Evolutionary conservation across 2,888 invertebrate genomes (phyloP).

Genomic region (Chymomyza procnemis): DNA sequence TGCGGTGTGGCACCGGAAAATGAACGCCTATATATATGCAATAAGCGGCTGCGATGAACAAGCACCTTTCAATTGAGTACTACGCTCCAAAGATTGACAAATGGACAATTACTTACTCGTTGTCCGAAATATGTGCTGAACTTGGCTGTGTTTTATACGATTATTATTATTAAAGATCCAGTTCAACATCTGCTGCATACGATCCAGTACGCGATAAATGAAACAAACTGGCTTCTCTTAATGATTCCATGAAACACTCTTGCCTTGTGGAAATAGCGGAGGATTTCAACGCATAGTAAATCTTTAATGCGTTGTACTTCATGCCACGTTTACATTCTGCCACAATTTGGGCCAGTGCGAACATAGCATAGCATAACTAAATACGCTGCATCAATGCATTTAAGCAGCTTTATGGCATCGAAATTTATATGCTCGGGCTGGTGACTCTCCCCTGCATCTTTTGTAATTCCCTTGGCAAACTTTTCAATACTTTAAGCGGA

Average conservation of each 20-base stretch:
- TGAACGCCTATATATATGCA: slow-evolving; percentile 94
- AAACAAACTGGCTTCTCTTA: too few species aligned
- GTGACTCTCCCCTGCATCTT: slow-evolving; percentile 20
- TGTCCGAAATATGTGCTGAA: background rate
- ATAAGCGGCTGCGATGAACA: slow-evolving; percentile 86
- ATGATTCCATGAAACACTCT: too few species aligned
- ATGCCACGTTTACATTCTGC: too few species aligned
- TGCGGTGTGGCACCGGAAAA: slow-evolving; percentile 93
- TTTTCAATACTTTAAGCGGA: slow-evolving; percentile 30
- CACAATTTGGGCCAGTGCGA: too few species aligned
- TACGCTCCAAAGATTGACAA: background rate
- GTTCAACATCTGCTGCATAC: too few species aligned
- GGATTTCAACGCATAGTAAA: too few species aligned
- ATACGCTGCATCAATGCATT: slow-evolving; percentile 65
- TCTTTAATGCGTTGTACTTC: too few species aligned
- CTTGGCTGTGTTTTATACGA: background rate
- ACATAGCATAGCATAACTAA: slow-evolving; percentile 28
- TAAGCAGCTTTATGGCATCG: slow-evolving; percentile 66
- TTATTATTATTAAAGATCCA: too few species aligned
- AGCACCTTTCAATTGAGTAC: background rate
- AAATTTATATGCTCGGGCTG: slow-evolving; percentile 64
- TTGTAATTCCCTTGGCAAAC: too few species aligned
- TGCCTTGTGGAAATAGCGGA: too few species aligned
- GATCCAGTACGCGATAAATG: too few species aligned
- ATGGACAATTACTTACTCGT: background rate